Evolutionary conservation across 2,888 invertebrate species (phyloP).

Genomic region (Ophion obscuratus): DNA sequence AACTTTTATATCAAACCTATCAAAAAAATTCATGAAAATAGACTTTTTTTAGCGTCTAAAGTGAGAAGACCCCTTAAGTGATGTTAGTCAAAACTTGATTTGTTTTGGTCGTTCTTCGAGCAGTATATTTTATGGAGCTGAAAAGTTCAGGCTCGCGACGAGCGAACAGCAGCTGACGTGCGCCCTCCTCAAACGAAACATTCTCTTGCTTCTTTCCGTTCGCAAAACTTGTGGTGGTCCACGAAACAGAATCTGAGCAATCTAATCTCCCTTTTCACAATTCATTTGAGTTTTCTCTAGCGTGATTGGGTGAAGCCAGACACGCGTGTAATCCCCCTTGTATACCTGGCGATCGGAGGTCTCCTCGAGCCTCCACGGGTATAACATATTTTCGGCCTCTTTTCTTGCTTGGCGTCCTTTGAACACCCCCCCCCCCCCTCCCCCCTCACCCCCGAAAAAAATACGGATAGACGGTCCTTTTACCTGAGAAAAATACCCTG

Average conservation of each 20-base stretch:
- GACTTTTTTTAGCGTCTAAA: no score
- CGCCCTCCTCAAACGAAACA: not conserved
- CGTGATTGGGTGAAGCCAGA: conserved; percentile 37
- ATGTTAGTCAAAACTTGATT: not conserved
- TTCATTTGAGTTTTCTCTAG: conserved; percentile 21
- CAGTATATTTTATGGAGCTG: not conserved
- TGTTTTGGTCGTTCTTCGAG: not conserved
- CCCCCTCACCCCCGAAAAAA: not conserved
- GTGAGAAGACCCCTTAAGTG: no score
- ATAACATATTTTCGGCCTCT: conserved; percentile 27
- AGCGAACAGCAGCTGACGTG: not conserved
- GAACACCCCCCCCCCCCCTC: not conserved
- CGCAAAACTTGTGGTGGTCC: conserved; percentile 15
- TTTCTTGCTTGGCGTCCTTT: conserved; percentile 11
- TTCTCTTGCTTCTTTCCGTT: not conserved
- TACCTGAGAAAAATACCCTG: conserved; percentile 36
- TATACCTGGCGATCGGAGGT: conserved; percentile 45
- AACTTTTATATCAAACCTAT: no score
- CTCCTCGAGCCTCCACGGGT: conserved; percentile 24
- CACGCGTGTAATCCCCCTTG: conserved; percentile 41
- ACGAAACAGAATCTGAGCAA: conserved; percentile 41
- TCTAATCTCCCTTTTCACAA: conserved; percentile 47
- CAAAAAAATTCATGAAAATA: no score
- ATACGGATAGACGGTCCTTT: conserved; percentile 22
- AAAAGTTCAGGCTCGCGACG: not conserved